Evolutionary conservation across 1,140 invertebrate genomes (phyloP).

Genomic region (Ridgeia piscesae): DNA sequence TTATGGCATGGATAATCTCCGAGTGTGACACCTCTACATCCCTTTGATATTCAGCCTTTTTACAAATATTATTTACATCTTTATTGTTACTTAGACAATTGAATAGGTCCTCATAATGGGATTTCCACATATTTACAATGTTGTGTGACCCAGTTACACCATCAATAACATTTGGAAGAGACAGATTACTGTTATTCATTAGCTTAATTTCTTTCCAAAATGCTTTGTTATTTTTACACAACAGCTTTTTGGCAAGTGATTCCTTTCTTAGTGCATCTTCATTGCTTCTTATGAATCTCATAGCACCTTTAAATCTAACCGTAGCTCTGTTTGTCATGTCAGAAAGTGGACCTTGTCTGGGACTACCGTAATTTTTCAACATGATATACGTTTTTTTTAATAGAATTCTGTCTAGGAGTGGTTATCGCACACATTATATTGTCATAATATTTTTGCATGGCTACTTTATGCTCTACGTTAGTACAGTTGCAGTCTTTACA

Average conservation of each 20-base stretch:
- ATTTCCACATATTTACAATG: background rate
- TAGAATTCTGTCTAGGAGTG: conserved; percentile 2
- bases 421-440: background rate
- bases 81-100: background rate
- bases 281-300: conserved; percentile 11
- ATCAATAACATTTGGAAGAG: background rate
- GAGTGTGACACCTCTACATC: no score
- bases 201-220: conserved; percentile 1
- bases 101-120: background rate
- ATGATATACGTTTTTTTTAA: background rate
- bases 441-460: background rate
- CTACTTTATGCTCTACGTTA: conserved; percentile 10
- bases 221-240: background rate
- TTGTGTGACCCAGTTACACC: background rate
- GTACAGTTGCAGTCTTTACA: conserved; percentile 21
- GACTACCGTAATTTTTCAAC: background rate
- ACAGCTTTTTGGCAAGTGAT: background rate
- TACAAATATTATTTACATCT: background rate
- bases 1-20: no score
- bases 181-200: background rate
- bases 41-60: no score
- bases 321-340: conserved; percentile 6
- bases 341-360: conserved; percentile 8
- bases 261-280: conserved; percentile 14
- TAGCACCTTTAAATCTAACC: conserved; percentile 19